Percentiles rank a stretch among this genome's conserved stretches.
phyloP scores from a whole-genome alignment of 2,888 invertebrate genomes.

The Notodonta dromedarius region DNA sequence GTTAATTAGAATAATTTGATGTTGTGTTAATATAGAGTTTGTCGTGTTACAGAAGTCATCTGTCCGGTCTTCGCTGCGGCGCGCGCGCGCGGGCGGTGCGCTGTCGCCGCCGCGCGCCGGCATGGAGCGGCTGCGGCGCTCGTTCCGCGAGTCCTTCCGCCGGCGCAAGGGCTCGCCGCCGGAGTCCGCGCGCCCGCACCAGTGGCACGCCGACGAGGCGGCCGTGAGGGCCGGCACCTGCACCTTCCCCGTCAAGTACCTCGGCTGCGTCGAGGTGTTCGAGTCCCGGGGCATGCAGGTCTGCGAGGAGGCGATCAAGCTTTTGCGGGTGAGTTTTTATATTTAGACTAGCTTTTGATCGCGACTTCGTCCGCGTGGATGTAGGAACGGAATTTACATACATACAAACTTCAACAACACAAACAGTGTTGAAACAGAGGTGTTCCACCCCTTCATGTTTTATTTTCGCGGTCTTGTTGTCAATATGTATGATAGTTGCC shows the following conservation, averaged over 20 bases:
- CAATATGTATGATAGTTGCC: no score
- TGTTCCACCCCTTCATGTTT: no score
- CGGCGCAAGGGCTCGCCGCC: conserved; percentile 94
- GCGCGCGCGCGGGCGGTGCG: conserved; percentile 76
- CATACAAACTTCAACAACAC: no score
- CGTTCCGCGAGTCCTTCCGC: conserved; percentile 97
- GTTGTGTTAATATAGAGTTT: no score
- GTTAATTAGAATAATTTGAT: no score
- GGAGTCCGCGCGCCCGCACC: conserved; percentile 97
- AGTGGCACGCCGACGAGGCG: conserved; percentile 99
- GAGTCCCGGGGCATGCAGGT: conserved; percentile 99
- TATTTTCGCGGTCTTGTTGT: no score
- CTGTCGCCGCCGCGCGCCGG: conserved; percentile 81
- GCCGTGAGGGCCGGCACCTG: conserved; percentile 98
- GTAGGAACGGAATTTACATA: no score
- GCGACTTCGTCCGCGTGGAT: no score
- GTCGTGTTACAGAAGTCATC: conserved; percentile 71
- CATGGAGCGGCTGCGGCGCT: conserved; percentile 95
- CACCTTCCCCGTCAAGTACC: conserved; percentile 98
- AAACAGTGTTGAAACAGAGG: no score
- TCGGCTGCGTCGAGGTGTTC: conserved; percentile 99
- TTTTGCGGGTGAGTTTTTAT: conserved; percentile 90
- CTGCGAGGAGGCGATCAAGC: conserved; percentile 99
- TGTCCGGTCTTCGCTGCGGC: conserved; percentile 76
- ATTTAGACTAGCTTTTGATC: no score